Base-by-base conservation (phyloP, 2,113 vertebrate species). In the Spheniscus mendiculus region DNA sequence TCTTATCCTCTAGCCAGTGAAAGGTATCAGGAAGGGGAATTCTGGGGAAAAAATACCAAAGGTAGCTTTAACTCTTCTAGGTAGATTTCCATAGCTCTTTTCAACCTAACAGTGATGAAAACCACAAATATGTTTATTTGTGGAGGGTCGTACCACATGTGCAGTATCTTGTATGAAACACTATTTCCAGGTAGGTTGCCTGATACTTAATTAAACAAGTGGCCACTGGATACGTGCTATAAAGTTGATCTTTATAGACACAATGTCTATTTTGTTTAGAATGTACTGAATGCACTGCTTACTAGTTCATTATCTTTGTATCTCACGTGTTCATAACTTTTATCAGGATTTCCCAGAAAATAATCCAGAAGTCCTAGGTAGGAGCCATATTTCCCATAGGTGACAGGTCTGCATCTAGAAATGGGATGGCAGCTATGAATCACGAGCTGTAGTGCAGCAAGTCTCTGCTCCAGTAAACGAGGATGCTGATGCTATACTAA, bases 191-290 rank as follows among this genome's bases (percentile, higher is more conserved):
- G 13, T 66, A 80, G 8, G 10, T 71, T 79, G 7, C 10, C 59
- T 36, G 55, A 53, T n/a, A 44, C 12, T 5, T 61, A 34, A 29
- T 42, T 36, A 47, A 63, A 36, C 4, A 55, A 52, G 3, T 20
- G 20, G 15, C 12, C 34, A 38, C 20, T 50, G 36, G 10, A 18
- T n/a, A 10, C 10, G 20, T 62, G 12, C 2, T 88, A 22, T 42
- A 34, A 49, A 56, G 13, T 34, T 70, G 10, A 40, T 61, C 14
- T 70, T 5, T 0, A 0, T 13, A 80, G 42, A 66, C 5, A 11
- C 14, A 42, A 42, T 14, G 5, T 55, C 49, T 83, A 5, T 15
- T 42, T 8, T 59, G 11, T 69, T 66, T 55, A 50, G 26, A 77
- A 38, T 12, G 9, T 47, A n/a, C 12, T 16, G 20, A 11, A 59